These are phyloP conservation scores for Callaeas wilsoni DNA, from an alignment of 2,113 vertebrate species.

Conservation along the genomic window DNA sequence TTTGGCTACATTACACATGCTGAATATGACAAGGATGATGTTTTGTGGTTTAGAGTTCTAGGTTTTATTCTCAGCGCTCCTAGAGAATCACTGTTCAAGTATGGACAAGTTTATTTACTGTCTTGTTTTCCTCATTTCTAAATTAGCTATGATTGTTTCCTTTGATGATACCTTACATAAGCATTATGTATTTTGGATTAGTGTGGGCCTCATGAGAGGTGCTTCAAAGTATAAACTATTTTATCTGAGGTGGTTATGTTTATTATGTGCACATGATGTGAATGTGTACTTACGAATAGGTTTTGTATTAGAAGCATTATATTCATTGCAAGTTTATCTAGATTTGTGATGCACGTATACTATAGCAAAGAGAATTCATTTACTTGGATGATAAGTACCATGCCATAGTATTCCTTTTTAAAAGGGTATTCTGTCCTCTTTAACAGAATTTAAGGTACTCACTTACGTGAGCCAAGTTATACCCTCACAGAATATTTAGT, in stretches of 20 bases:
- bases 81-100: neutral
- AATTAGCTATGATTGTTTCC: neutral
- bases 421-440: neutral
- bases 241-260: neutral
- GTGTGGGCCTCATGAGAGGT: neutral
- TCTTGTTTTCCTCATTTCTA: neutral
- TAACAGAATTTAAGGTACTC: neutral
- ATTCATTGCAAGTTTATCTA: neutral
- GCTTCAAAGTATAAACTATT: neutral
- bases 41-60: slow-evolving; percentile 10
- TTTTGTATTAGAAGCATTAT: neutral
- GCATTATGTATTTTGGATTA: neutral
- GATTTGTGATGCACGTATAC: neutral
- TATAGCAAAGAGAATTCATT: neutral
- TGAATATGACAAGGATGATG: slow-evolving; percentile 14
- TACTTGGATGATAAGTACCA: neutral
- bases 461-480: neutral
- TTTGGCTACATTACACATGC: slow-evolving; percentile 15
- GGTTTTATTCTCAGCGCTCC: neutral
- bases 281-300: neutral
- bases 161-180: neutral
- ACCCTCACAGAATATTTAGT: neutral
- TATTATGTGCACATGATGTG: neutral
- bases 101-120: neutral
- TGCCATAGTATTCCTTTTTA: neutral